phyloP scores from a whole-genome alignment of 35 echinoderm and acorn worm species.

The Ptychodera flava region DNA sequence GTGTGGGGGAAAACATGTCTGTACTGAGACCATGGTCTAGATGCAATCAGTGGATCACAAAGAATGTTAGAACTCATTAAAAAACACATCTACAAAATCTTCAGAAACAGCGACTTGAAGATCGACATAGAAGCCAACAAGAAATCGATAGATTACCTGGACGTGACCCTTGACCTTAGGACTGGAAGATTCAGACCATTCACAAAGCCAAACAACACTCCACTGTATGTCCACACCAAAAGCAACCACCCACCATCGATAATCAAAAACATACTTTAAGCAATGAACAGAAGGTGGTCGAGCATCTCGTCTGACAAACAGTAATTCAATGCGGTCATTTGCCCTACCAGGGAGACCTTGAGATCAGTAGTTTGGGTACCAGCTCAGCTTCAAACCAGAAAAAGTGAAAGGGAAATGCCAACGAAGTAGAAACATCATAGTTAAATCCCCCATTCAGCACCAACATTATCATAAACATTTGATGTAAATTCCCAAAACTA shows the following conservation, averaged over 20 bases:
- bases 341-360: background rate
- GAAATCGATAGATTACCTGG: conserved; percentile 16
- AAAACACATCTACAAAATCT: conserved; percentile 23
- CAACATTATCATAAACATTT: conserved; percentile 4
- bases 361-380: background rate
- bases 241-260: conserved; percentile 16
- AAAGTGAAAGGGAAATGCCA: background rate
- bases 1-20: background rate
- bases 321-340: background rate
- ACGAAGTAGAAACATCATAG: conserved; percentile 3
- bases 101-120: conserved; percentile 14
- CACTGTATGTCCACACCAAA: conserved; percentile 13
- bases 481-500: background rate
- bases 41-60: background rate
- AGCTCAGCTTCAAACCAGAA: background rate
- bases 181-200: conserved; percentile 3
- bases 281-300: background rate
- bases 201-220: conserved; percentile 17
- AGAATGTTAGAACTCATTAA: background rate
- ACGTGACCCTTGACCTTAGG: background rate
- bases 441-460: background rate
- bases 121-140: conserved; percentile 9
- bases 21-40: conserved; percentile 18
- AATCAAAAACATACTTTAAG: background rate
- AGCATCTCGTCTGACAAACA: conserved; percentile 1